Evolutionary conservation across 2,888 invertebrate species (phyloP).

Genomic region (Pyralis farinalis): DNA sequence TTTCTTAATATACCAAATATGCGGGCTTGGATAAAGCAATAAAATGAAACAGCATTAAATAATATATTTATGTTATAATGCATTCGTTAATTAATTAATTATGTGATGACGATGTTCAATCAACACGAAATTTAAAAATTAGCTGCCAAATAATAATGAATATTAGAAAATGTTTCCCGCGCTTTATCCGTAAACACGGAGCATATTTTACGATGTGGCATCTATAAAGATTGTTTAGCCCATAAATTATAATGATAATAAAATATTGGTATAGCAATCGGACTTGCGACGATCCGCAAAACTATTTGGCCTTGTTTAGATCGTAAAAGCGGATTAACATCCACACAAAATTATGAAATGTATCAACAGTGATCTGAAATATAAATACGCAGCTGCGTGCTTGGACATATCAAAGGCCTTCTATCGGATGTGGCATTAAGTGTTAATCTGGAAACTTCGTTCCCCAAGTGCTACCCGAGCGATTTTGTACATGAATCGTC

Average conservation of each 20-base stretch:
- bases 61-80: constrained; percentile 60
- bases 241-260: constrained; percentile 54
- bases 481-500: too few species aligned
- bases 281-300: constrained; percentile 40
- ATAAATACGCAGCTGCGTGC: too few species aligned
- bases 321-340: constrained; percentile 35
- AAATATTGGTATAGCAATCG: constrained; percentile 41
- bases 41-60: constrained; percentile 56
- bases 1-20: constrained; percentile 53
- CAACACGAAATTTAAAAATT: constrained; percentile 62
- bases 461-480: too few species aligned
- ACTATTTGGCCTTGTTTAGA: constrained; percentile 37
- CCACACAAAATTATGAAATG: constrained; percentile 4
- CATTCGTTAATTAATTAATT: constrained; percentile 71
- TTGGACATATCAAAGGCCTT: too few species aligned
- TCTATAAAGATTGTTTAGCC: constrained; percentile 41
- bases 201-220: constrained; percentile 45
- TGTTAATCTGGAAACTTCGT: too few species aligned
- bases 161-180: constrained; percentile 45
- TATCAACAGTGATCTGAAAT: too few species aligned
- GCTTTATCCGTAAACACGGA: constrained; percentile 34
- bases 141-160: constrained; percentile 61
- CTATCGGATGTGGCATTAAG: too few species aligned
- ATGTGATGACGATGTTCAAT: constrained; percentile 63
- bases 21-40: constrained; percentile 50